Evolutionary conservation across 2,888 invertebrate species (phyloP).

Genomic region (Heteromyza rotundicornis): DNA sequence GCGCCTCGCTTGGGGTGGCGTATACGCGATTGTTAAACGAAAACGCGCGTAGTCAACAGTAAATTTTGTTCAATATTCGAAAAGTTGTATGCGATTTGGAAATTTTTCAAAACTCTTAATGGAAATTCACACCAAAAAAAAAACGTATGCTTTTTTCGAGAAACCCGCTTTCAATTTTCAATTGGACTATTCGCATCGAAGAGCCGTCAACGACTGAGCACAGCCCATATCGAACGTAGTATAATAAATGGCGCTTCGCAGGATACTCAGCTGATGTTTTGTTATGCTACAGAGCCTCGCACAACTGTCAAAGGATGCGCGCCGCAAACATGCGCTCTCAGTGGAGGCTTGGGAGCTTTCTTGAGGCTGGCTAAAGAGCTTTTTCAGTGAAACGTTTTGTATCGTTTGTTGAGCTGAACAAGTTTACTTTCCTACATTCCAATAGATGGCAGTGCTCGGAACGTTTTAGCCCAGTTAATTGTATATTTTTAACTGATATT

Average conservation of each 20-base stretch:
- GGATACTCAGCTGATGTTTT: constrained; percentile 21
- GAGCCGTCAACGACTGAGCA: constrained; percentile 52
- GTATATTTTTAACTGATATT: too few species aligned
- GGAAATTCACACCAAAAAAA: too few species aligned
- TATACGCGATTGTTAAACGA: too few species aligned
- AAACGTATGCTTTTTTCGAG: too few species aligned
- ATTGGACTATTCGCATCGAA: constrained; percentile 45
- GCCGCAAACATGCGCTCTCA: constrained; percentile 4
- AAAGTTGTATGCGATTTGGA: neutral
- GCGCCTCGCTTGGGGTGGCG: too few species aligned
- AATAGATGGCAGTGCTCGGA: neutral
- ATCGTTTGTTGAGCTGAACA: neutral
- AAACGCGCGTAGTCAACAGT: neutral
- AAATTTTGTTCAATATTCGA: too few species aligned
- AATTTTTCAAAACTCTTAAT: too few species aligned
- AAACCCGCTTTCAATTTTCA: constrained; percentile 5
- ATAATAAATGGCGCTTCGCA: constrained; percentile 39
- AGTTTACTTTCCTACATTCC: neutral
- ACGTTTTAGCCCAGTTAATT: too few species aligned
- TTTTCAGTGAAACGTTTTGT: neutral
- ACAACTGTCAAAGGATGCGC: constrained; percentile 17
- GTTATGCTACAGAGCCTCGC: neutral
- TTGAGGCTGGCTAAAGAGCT: too few species aligned
- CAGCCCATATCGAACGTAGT: constrained; percentile 33
- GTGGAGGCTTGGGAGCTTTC: neutral